Evolutionary conservation across 2,113 vertebrate species (phyloP), one percentile per base, ranked within the genome.

Genomic region (Dipodomys stephensi): DNA sequence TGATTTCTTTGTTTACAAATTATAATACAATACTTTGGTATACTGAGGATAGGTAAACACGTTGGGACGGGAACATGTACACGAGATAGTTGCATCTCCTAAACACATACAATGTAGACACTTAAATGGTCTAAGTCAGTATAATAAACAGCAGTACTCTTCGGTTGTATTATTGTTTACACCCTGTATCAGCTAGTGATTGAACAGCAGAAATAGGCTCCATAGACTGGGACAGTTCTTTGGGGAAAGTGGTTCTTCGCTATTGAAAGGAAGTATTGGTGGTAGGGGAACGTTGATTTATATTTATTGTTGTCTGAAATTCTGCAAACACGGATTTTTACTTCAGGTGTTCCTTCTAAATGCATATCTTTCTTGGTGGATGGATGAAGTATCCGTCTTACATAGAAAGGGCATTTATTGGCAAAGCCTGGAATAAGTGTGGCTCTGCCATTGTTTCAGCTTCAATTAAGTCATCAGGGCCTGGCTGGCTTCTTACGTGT

Each of bases 321-420:
- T 87, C 69, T 69, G 92, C 6, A 83, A 44, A 28, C 68, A 79
- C 39, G 7, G 77, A 30, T 62, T 35, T 86, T 85, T 60, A 60
- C 71, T 92, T 72, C 78, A 13, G 5, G 27, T 80, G 12, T 16
- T 82, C 60, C 64, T 65, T 86, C 46, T 65, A 71, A 76, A 23
- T 49, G 44, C n/a, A 46, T 77, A 28, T 27, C 65, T 64, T 87
- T 53, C 20, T 87, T 92, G 30, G 28, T 79, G 62, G 19, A 8
- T 78, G 1, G 72, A 60, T 62, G 11, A 44, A 64, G 11, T 91
- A n/a, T 39, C 44, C 8, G 6, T 74, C 2, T 62, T 11, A 77
- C 28, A 83, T 92, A 83, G 80, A 85, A 94, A 87, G 57, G 44
- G 12, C 60, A 78, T 86, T 81, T 68, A 23, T n/a, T 85, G 28